Conservation (phyloP, 2,888 invertebrate genomes). For the Hipparchia semele region DNA sequence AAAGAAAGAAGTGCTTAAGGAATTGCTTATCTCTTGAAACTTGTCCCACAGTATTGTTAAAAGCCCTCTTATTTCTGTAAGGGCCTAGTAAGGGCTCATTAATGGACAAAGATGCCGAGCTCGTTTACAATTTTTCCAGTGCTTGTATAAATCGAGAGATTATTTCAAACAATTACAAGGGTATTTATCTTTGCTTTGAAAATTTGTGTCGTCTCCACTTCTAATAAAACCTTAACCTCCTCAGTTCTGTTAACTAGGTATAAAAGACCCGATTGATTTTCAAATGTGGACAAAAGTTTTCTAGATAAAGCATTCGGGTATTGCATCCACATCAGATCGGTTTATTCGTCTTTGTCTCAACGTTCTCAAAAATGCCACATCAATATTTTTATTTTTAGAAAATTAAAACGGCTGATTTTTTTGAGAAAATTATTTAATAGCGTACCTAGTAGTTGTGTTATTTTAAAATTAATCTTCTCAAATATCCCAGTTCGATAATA, state of each 20-base stretch:
- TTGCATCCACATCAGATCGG: too few species aligned
- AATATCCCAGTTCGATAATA: too few species aligned
- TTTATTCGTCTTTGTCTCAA: too few species aligned
- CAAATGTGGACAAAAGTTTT: too few species aligned
- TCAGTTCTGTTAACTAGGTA: background rate
- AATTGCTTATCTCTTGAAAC: conserved; percentile 26
- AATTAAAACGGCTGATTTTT: too few species aligned
- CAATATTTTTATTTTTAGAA: too few species aligned
- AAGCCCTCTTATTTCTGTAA: conserved; percentile 62
- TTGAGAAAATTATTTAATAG: too few species aligned
- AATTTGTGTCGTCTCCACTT: conserved; percentile 5
- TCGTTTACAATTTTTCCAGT: conserved; percentile 26
- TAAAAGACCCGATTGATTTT: background rate
- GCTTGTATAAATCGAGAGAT: conserved; percentile 25
- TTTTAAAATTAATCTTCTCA: too few species aligned
- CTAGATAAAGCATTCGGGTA: too few species aligned
- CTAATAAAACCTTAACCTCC: background rate
- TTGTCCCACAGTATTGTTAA: conserved; percentile 46
- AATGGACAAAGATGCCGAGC: conserved; percentile 46
- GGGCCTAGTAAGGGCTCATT: conserved; percentile 49
- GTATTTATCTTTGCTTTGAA: conserved; percentile 14
- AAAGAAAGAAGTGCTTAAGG: background rate
- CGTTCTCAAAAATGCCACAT: too few species aligned
- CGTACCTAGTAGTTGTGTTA: too few species aligned
- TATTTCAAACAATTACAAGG: conserved; percentile 14